A percentile compares a stretch with the other conserved stretches of the same genome.
Conservation (phyloP, 2,113 vertebrate species). For the Malurus cyaneus region DNA sequence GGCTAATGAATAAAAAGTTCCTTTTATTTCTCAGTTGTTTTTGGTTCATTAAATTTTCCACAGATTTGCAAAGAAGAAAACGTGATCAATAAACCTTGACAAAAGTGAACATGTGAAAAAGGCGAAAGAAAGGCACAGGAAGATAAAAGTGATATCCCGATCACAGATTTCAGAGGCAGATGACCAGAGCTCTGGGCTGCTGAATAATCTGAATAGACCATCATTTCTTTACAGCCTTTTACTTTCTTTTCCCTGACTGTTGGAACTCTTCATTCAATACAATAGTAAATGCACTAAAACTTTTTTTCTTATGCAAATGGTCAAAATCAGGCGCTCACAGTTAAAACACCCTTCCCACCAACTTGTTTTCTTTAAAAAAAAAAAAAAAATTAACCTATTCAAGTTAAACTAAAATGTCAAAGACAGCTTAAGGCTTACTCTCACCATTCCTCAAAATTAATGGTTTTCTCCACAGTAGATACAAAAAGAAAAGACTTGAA, state of each 20-base stretch:
- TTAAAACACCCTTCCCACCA: constrained; percentile 83
- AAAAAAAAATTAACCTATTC: constrained; percentile 61
- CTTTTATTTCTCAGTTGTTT: constrained; percentile 78
- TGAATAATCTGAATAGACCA: constrained; percentile 91
- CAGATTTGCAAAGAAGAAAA: constrained; percentile 85
- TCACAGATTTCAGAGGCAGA: constrained; percentile 84
- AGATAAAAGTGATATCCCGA: constrained; percentile 94
- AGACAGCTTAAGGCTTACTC: constrained; percentile 62
- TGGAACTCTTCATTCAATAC: constrained; percentile 92
- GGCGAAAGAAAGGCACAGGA: constrained; percentile 76
- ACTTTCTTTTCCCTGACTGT: constrained; percentile 86
- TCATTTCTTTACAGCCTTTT: constrained; percentile 88
- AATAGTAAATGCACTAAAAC: constrained; percentile 95
- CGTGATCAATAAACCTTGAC: constrained; percentile 86
- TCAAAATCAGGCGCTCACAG: constrained; percentile 79
- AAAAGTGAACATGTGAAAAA: constrained; percentile 83
- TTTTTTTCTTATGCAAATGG: constrained; percentile 98
- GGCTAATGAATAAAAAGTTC: constrained; percentile 78
- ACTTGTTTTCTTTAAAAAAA: constrained; percentile 64
- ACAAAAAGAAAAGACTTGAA: constrained; percentile 60
- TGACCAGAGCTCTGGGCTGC: constrained; percentile 79
- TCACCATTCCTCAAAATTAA: constrained; percentile 65
- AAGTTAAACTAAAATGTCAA: constrained; percentile 73
- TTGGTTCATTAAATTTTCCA: constrained; percentile 92
- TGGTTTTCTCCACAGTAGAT: constrained; percentile 57